A percentile compares a stretch with the other conserved stretches of the same genome.
Conservation (phyloP, 2,797 vertebrate species). For the Hephaestus fuliginosus region DNA sequence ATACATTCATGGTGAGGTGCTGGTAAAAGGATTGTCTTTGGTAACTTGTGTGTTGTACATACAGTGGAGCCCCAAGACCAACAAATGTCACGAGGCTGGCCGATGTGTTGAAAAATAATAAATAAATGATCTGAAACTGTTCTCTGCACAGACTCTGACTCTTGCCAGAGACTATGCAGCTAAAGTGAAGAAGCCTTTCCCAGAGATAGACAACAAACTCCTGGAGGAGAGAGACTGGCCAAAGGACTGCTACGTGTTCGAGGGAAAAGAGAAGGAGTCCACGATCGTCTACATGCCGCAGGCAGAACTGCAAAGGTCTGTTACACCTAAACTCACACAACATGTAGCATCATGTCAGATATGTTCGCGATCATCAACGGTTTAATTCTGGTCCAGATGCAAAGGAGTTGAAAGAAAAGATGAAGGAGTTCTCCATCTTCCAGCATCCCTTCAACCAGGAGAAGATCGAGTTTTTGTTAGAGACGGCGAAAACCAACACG, state of each 20-base stretch:
- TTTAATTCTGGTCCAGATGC: slow-evolving; percentile 54
- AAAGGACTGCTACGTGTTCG: slow-evolving; percentile 70
- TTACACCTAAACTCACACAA: no score
- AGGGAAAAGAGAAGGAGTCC: slow-evolving; percentile 62
- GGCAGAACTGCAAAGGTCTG: slow-evolving; percentile 9
- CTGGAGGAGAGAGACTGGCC: slow-evolving; percentile 71
- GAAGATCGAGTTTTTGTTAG: slow-evolving; percentile 54
- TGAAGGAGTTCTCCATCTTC: slow-evolving; percentile 69
- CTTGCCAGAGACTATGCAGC: slow-evolving; percentile 65
- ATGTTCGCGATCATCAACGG: not conserved
- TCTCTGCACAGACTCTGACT: slow-evolving; percentile 66
- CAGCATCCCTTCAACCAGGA: slow-evolving; percentile 57
- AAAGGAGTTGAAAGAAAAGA: slow-evolving; percentile 58
- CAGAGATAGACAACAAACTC: slow-evolving; percentile 52
- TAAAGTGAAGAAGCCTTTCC: slow-evolving; percentile 68
- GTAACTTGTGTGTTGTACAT: not conserved
- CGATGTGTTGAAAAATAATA: not conserved
- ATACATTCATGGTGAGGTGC: slow-evolving; percentile 16
- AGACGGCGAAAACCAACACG: slow-evolving; percentile 58
- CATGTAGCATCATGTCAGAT: not conserved
- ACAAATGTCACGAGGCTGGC: not conserved
- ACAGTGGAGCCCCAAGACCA: not conserved
- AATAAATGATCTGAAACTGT: not conserved
- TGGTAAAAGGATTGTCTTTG: not conserved
- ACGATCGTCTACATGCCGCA: slow-evolving; percentile 68